Evolutionary conservation across 2,888 invertebrate genomes (phyloP).

Genomic region (Acronicta alni): DNA sequence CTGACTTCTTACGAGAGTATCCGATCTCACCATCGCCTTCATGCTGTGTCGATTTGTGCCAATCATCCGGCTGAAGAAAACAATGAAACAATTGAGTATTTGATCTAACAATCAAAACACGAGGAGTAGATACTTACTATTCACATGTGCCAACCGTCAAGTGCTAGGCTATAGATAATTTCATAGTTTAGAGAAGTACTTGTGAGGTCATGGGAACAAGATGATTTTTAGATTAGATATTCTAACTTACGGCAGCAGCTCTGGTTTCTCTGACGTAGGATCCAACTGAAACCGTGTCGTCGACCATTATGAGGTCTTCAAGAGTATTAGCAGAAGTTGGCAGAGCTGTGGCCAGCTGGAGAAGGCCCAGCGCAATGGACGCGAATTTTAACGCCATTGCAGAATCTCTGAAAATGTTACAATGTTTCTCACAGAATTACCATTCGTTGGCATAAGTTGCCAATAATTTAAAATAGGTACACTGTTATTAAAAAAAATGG

Average conservation of each 20-base stretch:
- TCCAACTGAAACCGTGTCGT: slow-evolving; percentile 88
- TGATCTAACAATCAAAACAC: no score
- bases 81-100: no score
- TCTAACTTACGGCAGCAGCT: slow-evolving; percentile 83
- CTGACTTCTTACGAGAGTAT: slow-evolving; percentile 90
- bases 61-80: slow-evolving; percentile 75
- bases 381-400: slow-evolving; percentile 68
- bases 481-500: no score
- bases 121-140: neutral
- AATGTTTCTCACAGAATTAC: neutral
- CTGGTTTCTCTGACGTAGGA: slow-evolving; percentile 89
- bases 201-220: neutral
- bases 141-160: no score
- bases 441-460: neutral
- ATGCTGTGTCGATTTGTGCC: slow-evolving; percentile 90
- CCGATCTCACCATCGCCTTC: slow-evolving; percentile 91
- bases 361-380: slow-evolving; percentile 67
- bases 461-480: no score
- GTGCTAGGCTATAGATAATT: neutral
- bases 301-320: slow-evolving; percentile 78
- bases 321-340: slow-evolving; percentile 72
- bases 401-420: slow-evolving; percentile 23
- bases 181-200: neutral
- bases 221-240: neutral
- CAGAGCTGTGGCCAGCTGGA: slow-evolving; percentile 68